These are phyloP conservation scores for Dynastes hyllus DNA, from an alignment of 2,888 invertebrate species.

Conservation along the genomic window DNA sequence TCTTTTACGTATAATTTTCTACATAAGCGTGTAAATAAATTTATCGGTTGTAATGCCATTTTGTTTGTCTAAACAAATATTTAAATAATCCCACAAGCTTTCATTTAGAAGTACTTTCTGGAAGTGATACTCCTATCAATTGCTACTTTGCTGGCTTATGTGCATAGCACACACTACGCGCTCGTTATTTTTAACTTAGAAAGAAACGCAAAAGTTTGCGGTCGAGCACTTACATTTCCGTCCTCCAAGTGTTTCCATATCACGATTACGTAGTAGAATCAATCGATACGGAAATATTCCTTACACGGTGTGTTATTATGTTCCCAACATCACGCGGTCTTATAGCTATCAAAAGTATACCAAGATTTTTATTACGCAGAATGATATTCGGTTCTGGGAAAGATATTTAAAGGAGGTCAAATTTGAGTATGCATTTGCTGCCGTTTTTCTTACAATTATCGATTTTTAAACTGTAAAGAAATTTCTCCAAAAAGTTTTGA, in stretches of 20 bases:
- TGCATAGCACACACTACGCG: neutral
- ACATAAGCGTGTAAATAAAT: no score
- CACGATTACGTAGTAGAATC: slow-evolving; percentile 40
- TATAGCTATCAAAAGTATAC: slow-evolving; percentile 3
- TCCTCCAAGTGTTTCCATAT: slow-evolving; percentile 46
- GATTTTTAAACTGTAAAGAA: no score
- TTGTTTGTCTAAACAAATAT: neutral
- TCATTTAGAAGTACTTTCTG: neutral
- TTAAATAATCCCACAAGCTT: neutral
- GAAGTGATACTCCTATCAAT: slow-evolving; percentile 18
- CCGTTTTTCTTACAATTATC: no score
- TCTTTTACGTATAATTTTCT: no score
- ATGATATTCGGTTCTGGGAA: neutral
- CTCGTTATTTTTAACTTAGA: slow-evolving; percentile 29
- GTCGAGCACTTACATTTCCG: slow-evolving; percentile 41
- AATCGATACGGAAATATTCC: slow-evolving; percentile 47
- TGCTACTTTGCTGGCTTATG: neutral
- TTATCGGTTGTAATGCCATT: no score
- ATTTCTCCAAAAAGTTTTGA: no score
- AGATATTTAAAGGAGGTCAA: neutral
- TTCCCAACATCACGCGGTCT: slow-evolving; percentile 34
- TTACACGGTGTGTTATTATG: slow-evolving; percentile 43
- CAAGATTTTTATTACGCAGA: slow-evolving; percentile 31
- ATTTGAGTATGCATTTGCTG: neutral
- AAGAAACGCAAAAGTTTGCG: slow-evolving; percentile 46